Conservation (phyloP, 2,113 vertebrate genomes). For the Azemiops feae region DNA sequence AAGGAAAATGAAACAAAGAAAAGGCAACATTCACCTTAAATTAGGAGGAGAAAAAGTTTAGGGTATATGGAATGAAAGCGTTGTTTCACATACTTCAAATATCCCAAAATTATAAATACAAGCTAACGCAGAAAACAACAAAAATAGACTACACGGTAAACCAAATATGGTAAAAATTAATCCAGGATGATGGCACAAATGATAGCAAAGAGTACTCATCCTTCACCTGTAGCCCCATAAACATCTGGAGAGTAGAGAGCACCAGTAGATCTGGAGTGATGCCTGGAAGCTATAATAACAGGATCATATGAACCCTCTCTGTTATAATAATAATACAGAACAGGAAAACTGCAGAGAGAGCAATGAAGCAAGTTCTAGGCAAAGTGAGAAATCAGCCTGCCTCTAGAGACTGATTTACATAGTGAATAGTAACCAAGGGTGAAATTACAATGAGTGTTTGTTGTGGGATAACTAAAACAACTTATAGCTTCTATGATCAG, state of each 20-base stretch:
- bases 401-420: conserved; percentile 3
- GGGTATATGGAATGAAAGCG: conserved; percentile 25
- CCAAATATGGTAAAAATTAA: conserved; percentile 53
- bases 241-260: conserved; percentile 92
- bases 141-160: conserved; percentile 61
- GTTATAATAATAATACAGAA: conserved; percentile 67
- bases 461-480: neutral
- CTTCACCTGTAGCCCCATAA: conserved; percentile 97
- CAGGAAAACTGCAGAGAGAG: conserved; percentile 57
- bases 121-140: conserved; percentile 54
- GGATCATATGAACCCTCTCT: conserved; percentile 80
- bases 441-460: neutral
- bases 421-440: neutral
- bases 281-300: conserved; percentile 95
- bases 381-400: conserved; percentile 28
- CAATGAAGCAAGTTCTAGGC: conserved; percentile 6
- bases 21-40: conserved; percentile 46
- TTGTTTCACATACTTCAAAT: conserved; percentile 38
- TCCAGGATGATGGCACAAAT: conserved; percentile 69
- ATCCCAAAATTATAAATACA: conserved; percentile 52
- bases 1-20: conserved; percentile 52
- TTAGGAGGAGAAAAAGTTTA: conserved; percentile 49
- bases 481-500: neutral
- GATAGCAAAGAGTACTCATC: conserved; percentile 81
- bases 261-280: conserved; percentile 98